Conservation (phyloP, 1,140 invertebrate genomes). For the Drosophila leontia region DNA sequence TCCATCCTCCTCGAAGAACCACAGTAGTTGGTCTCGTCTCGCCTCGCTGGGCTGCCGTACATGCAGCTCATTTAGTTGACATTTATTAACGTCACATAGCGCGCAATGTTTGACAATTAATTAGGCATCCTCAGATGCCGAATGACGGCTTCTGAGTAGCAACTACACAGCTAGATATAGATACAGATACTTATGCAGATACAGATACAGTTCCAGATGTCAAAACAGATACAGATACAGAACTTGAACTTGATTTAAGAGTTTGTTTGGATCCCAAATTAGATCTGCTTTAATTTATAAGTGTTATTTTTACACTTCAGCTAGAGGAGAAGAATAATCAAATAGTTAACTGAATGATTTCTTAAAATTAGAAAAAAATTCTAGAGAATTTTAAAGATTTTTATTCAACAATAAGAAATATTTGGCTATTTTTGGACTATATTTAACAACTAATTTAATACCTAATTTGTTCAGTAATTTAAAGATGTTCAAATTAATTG, state of each 20-base stretch:
- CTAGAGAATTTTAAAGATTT: neutral
- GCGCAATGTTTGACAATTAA: slow-evolving; percentile 83
- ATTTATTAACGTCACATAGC: slow-evolving; percentile 81
- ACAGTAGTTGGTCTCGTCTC: slow-evolving; percentile 49
- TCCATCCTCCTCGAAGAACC: slow-evolving; percentile 7
- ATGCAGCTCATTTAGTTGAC: slow-evolving; percentile 83
- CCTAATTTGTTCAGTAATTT: neutral
- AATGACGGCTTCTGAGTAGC: slow-evolving; percentile 38
- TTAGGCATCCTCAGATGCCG: slow-evolving; percentile 64
- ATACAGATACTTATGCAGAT: slow-evolving; percentile 8
- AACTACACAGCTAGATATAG: slow-evolving; percentile 8
- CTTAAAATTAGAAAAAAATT: neutral
- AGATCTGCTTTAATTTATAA: slow-evolving; percentile 51
- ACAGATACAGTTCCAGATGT: slow-evolving; percentile 3
- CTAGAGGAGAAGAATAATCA: neutral
- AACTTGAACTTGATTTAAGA: slow-evolving; percentile 44
- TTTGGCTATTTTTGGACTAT: too few species aligned
- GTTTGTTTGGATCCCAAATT: slow-evolving; percentile 26
- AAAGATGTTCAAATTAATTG: neutral
- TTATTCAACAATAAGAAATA: neutral
- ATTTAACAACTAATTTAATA: neutral
- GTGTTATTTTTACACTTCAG: slow-evolving; percentile 31
- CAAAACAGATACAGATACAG: slow-evolving; percentile 6
- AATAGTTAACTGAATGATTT: neutral
- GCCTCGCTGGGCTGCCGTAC: slow-evolving; percentile 51